These are phyloP conservation scores for Andrena bicolor DNA, from an alignment of 2,888 invertebrate genomes.

Conservation along the genomic window DNA sequence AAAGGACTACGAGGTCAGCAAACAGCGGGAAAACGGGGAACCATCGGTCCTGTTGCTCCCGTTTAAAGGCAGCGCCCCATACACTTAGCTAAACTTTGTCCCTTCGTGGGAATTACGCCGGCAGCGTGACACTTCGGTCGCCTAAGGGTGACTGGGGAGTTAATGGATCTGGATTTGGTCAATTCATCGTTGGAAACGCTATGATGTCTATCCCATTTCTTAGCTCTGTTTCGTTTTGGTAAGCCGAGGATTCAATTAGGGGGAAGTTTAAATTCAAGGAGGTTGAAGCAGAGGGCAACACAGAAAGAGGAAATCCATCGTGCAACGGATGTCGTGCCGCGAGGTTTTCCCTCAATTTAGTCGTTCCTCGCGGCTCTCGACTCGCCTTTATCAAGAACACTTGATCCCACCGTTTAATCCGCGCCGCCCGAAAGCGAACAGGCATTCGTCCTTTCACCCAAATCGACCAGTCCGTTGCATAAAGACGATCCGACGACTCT, in stretches of 20 bases:
- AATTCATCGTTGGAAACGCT: slow-evolving; percentile 23
- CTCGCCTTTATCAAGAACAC: slow-evolving; percentile 54
- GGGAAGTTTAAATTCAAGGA: neutral
- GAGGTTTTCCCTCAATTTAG: slow-evolving; percentile 42
- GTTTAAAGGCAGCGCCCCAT: slow-evolving; percentile 39
- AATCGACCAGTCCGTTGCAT: slow-evolving; percentile 32
- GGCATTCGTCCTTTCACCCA: slow-evolving; percentile 50
- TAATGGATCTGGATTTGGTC: slow-evolving; percentile 44
- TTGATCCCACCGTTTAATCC: slow-evolving; percentile 58
- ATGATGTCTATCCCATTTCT: slow-evolving; percentile 13
- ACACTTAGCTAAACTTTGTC: slow-evolving; percentile 12
- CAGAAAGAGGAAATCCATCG: slow-evolving; percentile 6
- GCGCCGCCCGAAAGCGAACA: slow-evolving; percentile 41
- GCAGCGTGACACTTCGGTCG: neutral
- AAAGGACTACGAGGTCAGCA: slow-evolving; percentile 67
- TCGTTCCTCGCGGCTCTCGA: slow-evolving; percentile 52
- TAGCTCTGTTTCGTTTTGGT: neutral
- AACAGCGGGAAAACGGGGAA: slow-evolving; percentile 63
- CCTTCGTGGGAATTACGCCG: slow-evolving; percentile 31
- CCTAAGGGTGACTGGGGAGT: neutral
- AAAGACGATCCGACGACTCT: slow-evolving; percentile 51
- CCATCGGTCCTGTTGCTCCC: slow-evolving; percentile 64
- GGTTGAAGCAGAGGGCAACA: neutral
- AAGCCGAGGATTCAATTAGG: neutral
- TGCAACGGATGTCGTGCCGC: neutral